Base-by-base conservation (phyloP, 2,113 vertebrate species). In the Pyrgilauda ruficollis region DNA sequence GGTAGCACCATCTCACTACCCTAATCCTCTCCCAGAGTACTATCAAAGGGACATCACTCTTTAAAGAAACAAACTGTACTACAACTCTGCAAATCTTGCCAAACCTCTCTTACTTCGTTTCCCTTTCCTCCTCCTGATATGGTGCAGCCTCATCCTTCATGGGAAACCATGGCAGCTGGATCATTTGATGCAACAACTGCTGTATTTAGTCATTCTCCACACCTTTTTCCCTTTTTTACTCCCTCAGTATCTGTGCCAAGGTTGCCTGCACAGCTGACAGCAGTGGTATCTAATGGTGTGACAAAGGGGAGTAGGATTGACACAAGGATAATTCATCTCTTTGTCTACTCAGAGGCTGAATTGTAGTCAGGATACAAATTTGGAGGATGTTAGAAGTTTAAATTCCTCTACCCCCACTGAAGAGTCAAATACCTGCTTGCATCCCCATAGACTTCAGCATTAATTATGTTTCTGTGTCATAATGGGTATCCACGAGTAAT, bases 71-170 rank as follows among this genome's bases (percentile, higher is more conserved):
- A 3, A 74, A 28, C 21, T 47, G 10, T 47, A 35, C 30, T 63
- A 16, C 59, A 69, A 16, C 30, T 50, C 55, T 39, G 20, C 15
- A 63, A 37, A 59, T 82, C 37, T 61, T 47, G 59, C 43, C 35
- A 66, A 80, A 27, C 14, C 10, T 53, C 30, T 10, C 4, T 50
- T 55, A 8, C 39, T 89, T 72, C 46, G 73, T 93, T 62, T 62
- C 27, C 16, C 13, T 85, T 82, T 15, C 47, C 46, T 62, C 41
- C 16, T 82, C 47, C 78, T 66, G 17, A 2, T 68, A 33, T 1
- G 0, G 11, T 35, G 8, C 11, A 73, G 28, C n/a, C 49, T 67
- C 0, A 0, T 61, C 52, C 70, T 62, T 30, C 31, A 9, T 68
- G 67, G 24, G 75, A 86, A 86, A 63, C 31, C n/a, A 22, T 11